phyloP scores from a whole-genome alignment of 2,113 vertebrate species.

The Zosterops pallidus region DNA sequence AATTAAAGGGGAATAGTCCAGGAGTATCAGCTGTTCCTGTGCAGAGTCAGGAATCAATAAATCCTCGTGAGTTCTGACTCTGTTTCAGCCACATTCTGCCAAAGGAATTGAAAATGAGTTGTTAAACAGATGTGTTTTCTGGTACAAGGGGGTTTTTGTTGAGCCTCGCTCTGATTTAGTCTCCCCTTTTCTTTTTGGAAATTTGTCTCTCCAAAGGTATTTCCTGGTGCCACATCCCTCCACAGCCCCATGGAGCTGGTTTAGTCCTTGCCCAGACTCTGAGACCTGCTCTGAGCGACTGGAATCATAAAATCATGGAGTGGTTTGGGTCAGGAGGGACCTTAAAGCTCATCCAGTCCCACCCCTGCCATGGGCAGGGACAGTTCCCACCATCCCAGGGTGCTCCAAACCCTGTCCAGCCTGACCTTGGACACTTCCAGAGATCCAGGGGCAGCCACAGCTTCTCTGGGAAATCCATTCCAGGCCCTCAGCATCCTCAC shows the following conservation, averaged over 20 bases:
- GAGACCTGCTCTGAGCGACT: neutral
- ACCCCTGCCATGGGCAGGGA: neutral
- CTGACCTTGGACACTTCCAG: neutral
- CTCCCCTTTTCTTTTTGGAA: neutral
- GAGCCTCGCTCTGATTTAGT: neutral
- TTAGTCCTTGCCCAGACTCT: neutral
- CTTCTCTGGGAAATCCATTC: neutral
- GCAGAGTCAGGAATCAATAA: neutral
- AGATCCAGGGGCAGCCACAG: neutral
- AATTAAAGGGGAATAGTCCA: neutral
- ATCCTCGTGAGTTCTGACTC: neutral
- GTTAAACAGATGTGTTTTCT: neutral
- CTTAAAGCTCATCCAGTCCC: neutral
- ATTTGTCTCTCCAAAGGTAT: neutral
- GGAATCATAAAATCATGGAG: neutral
- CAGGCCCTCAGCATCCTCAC: neutral
- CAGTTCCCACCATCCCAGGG: rapidly evolving
- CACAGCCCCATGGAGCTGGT: neutral
- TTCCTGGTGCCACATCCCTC: neutral
- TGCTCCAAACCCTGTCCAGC: neutral
- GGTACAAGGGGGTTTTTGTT: neutral
- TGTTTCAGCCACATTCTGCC: neutral
- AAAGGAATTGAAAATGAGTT: neutral
- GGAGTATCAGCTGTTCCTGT: neutral
- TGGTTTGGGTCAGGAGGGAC: neutral